phyloP scores from a whole-genome alignment of 2,797 vertebrate species.

The Botia almorhae region DNA sequence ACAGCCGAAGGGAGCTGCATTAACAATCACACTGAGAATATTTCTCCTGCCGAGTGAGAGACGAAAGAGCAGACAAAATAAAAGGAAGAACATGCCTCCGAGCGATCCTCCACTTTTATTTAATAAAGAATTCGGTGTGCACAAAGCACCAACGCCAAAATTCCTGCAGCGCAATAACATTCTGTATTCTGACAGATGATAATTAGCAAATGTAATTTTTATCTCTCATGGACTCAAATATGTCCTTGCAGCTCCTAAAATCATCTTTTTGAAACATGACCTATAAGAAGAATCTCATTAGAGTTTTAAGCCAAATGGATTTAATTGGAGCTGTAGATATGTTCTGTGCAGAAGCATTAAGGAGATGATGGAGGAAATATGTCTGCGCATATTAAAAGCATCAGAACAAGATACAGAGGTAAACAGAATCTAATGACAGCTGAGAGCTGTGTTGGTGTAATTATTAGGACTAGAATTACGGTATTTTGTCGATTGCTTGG shows the following conservation, averaged over 20 bases:
- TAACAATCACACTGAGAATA: constrained; percentile 63
- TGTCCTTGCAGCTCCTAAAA: constrained; percentile 40
- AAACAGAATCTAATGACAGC: neutral
- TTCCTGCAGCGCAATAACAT: constrained; percentile 57
- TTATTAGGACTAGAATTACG: neutral
- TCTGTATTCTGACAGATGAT: constrained; percentile 66
- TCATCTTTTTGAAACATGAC: constrained; percentile 62
- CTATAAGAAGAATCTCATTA: constrained; percentile 39
- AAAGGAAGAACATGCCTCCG: constrained; percentile 40
- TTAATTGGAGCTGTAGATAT: constrained; percentile 21
- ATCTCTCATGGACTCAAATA: constrained; percentile 66
- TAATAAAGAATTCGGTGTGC: constrained; percentile 59
- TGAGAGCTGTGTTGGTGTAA: neutral
- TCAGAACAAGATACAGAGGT: neutral
- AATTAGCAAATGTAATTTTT: constrained; percentile 64
- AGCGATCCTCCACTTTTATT: constrained; percentile 59
- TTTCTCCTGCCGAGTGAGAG: constrained; percentile 46
- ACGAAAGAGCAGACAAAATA: constrained; percentile 20
- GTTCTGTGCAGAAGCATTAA: constrained; percentile 6
- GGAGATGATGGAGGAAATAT: neutral
- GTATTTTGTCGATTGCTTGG: no score
- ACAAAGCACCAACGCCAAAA: constrained; percentile 39
- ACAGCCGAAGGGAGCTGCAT: constrained; percentile 59
- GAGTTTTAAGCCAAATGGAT: constrained; percentile 23
- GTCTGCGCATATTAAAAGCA: neutral